These are phyloP conservation scores for Elymnias hypermnestra DNA, from an alignment of 1,140 invertebrate species.

Conservation along the genomic window DNA sequence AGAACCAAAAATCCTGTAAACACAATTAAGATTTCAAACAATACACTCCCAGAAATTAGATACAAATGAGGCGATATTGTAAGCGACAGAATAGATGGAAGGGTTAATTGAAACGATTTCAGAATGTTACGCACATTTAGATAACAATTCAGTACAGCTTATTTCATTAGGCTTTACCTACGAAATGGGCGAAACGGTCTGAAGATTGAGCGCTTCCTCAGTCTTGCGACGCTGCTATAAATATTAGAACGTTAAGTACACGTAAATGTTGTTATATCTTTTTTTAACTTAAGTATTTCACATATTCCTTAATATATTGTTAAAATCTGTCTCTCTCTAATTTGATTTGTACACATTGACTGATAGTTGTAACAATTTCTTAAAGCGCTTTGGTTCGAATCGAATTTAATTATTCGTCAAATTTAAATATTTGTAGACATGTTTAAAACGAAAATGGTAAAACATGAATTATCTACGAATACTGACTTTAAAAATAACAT, in stretches of 20 bases:
- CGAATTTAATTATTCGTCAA: no score
- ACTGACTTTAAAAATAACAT: no score
- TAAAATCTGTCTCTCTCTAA: no score
- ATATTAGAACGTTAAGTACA: neutral
- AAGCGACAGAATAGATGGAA: conserved; percentile 12
- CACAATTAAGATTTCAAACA: conserved; percentile 25
- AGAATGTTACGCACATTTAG: conserved; percentile 1
- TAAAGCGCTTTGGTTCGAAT: no score
- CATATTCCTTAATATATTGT: no score
- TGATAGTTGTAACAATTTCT: no score
- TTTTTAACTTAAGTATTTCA: no score
- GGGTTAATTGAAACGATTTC: conserved; percentile 7
- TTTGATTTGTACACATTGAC: no score
- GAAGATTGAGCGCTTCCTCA: neutral
- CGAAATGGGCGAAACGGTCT: neutral
- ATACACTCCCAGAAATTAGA: conserved; percentile 16
- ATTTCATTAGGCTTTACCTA: neutral
- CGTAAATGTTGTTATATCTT: neutral
- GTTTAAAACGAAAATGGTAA: no score
- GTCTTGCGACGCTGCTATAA: neutral
- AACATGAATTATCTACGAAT: no score
- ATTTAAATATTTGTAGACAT: no score
- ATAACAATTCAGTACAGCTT: no score
- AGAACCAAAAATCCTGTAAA: conserved; percentile 60
- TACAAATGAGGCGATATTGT: conserved; percentile 10